phyloP scores from a whole-genome alignment of 2,113 vertebrate genomes.

The Rhynchomys soricoides region DNA sequence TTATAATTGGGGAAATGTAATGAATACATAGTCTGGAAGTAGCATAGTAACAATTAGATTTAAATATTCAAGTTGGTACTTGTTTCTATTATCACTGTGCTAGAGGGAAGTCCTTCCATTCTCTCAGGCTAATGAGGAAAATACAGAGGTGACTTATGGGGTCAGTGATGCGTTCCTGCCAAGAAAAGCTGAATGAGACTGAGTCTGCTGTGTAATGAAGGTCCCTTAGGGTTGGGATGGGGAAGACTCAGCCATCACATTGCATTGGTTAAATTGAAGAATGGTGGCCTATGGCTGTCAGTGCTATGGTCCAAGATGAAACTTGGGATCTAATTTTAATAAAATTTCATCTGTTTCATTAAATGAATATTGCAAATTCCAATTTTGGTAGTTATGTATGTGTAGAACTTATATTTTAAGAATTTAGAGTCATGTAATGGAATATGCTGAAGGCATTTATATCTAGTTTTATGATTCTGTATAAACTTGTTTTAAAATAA shows the following conservation, averaged over 20 bases:
- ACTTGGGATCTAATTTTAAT: constrained; percentile 16
- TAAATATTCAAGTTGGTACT: not conserved
- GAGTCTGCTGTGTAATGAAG: not conserved
- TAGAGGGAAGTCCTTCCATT: not conserved
- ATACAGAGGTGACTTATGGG: not conserved
- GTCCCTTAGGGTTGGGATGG: not conserved
- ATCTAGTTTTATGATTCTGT: not conserved
- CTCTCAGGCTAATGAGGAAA: not conserved
- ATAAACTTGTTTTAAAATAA: not conserved
- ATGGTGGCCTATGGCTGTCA: not conserved
- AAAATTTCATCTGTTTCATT: constrained; percentile 10
- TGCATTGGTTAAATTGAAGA: not conserved
- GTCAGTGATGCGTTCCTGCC: not conserved
- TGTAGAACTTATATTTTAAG: not conserved
- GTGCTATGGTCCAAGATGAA: not conserved
- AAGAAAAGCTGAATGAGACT: not conserved
- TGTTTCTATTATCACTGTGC: not conserved
- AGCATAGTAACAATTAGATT: not conserved
- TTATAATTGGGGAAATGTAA: not conserved
- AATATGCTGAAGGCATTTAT: constrained; percentile 3
- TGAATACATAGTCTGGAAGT: not conserved
- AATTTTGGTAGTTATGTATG: not conserved
- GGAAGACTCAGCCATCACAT: not conserved
- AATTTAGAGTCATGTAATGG: not conserved
- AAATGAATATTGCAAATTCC: not conserved